phyloP scores from a whole-genome alignment of 2,113 vertebrate species.

The Stigmatopora nigra region DNA sequence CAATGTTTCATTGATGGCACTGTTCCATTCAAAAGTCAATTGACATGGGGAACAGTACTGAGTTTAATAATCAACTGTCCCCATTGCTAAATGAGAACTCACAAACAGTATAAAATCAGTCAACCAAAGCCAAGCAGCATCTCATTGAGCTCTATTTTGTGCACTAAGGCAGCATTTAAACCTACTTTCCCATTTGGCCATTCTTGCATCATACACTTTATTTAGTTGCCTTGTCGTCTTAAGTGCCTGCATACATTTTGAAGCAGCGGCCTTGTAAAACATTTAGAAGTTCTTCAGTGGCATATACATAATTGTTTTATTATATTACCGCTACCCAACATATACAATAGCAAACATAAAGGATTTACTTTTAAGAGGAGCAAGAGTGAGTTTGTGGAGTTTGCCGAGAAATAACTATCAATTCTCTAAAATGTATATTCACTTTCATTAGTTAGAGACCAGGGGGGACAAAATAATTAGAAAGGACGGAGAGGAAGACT shows the following conservation, averaged over 20 bases:
- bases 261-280: conserved; percentile 55
- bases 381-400: neutral
- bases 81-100: conserved; percentile 18
- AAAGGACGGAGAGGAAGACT: neutral
- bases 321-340: conserved; percentile 17
- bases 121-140: conserved; percentile 25
- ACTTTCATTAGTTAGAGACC: neutral
- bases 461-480: neutral
- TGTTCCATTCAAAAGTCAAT: conserved; percentile 12
- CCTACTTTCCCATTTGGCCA: conserved; percentile 34
- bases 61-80: conserved; percentile 23
- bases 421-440: neutral
- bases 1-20: conserved; percentile 5
- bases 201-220: conserved; percentile 56
- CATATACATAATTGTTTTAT: conserved; percentile 37
- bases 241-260: conserved; percentile 49
- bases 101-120: conserved; percentile 15
- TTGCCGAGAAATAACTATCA: neutral
- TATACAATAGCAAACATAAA: neutral
- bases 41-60: neutral
- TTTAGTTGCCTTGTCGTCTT: conserved; percentile 48
- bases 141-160: conserved; percentile 29
- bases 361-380: neutral
- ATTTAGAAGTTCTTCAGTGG: conserved; percentile 47
- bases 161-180: conserved; percentile 36